Evolutionary conservation across 1,140 invertebrate genomes (phyloP), one percentile per base, ranked within the genome.

Genomic region (Helicoverpa zea): DNA sequence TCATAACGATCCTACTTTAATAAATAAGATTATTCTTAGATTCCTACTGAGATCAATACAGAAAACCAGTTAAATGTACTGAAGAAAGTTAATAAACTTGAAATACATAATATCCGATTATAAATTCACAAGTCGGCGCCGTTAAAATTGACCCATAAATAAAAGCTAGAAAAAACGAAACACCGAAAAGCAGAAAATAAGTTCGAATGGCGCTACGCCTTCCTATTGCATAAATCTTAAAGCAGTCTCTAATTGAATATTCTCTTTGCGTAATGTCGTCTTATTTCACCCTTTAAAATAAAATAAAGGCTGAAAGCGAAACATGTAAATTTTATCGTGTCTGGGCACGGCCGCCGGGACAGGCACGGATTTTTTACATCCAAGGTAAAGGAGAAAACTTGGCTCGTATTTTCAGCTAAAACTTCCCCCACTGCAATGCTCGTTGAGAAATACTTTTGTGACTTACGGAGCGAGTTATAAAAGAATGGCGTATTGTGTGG

Each of bases 311-410:
- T 89, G 89, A 88, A 93, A 91, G 88, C 89, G 90, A 91, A 93
- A 92, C 92, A 94, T 94, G 93, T 94, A 94, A 94, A 94, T 94
- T 94, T 94, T 91, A 93, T 91, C 90, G 88, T 82, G 90, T 92
- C 92, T 93, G 88, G 81, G 88, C 87, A 83, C 86, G 87, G 85
- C 87, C 86, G 82, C 81, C 74, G 86, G 89, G 89, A 88, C 81
- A 59, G 76, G 70, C 88, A 82, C 84, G 82, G 90, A 90, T 93
- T 93, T 94, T 93, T 92, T 90, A 79, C 79, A 88, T 64, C 80
- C 85, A 88, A 91, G 88, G 89, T 90, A 93, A 93, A 91, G 85
- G 74, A 87, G 84, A 85, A 90, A 93, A 93, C 87, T 94, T 93
- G 88, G 87, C 88, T 90, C 91, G 90, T 91, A 94, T 94, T 93